Base-by-base conservation (phyloP, 2,797 vertebrate genomes). In the Galaxias olidus region DNA sequence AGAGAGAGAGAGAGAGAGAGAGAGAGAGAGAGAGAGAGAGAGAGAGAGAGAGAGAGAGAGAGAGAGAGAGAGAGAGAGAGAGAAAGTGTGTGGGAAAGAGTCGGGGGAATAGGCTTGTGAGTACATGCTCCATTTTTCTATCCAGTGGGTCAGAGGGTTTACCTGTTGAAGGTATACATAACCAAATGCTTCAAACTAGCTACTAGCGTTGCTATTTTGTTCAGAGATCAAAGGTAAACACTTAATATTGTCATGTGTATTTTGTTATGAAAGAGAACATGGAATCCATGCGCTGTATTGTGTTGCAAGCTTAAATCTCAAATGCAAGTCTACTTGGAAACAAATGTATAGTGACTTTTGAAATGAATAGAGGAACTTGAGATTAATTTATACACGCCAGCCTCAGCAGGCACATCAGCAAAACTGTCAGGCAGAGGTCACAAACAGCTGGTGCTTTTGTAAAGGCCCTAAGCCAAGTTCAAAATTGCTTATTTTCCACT, bases 321-420 rank as follows among this genome's bases (percentile, higher is more conserved):
- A 30, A 67, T n/a, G 58, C 69, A 74, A 51, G 59, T 74, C 59
- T 76, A 74, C 75, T 84, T 72, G 79, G 74, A 77, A 68, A 86
- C 79, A 91, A 88, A 90, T 89, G 82, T 84, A 81, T 79, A 83
- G 76, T 86, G 89, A 87, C 84, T 79, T 82, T 75, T 81, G 82
- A 94, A 93, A 94, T 94, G 92, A 95, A 93, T 92, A 92, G 91
- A 84, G 91, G 88, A 93, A 94, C 93, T 87, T 91, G 90, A 88
- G 87, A 93, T 90, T 93, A 82, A 91, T 92, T 93, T 93, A 87
- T 90, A 90, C 82, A 78, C 75, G 86, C 74, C 77, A 85, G 68
- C 76, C 77, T 90, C 82, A 85, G 89, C 84, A 89, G 82, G 84
- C 75, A 62, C 85, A 87, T 94, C 88, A 91, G 87, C 86, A 90